These are phyloP conservation scores for Limanda limanda DNA, from an alignment of 2,113 vertebrate species.

Conservation along the genomic window DNA sequence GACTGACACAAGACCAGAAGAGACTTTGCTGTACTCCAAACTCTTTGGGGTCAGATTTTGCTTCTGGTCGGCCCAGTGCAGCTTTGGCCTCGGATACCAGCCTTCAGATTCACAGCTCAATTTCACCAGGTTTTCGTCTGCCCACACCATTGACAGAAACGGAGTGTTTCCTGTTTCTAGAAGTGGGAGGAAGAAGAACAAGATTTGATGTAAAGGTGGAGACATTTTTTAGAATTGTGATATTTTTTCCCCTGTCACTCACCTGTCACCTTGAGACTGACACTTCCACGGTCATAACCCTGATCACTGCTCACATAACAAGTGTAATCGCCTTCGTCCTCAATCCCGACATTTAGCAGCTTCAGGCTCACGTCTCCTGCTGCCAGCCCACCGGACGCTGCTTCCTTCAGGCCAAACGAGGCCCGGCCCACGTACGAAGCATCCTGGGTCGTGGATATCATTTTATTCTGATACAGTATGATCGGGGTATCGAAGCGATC, in stretches of 20 bases:
- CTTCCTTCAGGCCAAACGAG: conserved; percentile 42
- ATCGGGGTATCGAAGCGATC: not conserved
- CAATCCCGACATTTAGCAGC: conserved; percentile 46
- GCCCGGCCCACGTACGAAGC: conserved; percentile 42
- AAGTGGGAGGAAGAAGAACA: not conserved
- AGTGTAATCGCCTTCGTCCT: conserved; percentile 55
- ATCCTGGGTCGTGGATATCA: not conserved
- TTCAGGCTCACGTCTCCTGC: conserved; percentile 70
- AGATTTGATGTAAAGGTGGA: not conserved
- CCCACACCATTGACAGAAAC: conserved; percentile 35
- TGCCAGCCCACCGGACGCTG: conserved; percentile 44
- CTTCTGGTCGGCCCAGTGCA: conserved; percentile 53
- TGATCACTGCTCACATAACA: conserved; percentile 70
- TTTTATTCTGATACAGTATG: conserved; percentile 14
- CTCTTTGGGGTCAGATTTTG: not conserved
- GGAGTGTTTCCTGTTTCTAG: conserved; percentile 60
- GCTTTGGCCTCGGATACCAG: conserved; percentile 70
- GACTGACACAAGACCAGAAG: conserved; percentile 50
- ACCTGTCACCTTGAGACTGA: conserved; percentile 65
- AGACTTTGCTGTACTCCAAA: not conserved
- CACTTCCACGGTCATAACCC: not conserved
- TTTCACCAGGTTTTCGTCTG: conserved; percentile 42
- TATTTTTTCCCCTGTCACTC: conserved; percentile 13
- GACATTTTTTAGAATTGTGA: not conserved
- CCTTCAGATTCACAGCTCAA: conserved; percentile 76